Percentiles rank a stretch among this genome's conserved stretches.
Conservation (phyloP, 2,113 vertebrate genomes). For the Hippocampus mohnikei region DNA sequence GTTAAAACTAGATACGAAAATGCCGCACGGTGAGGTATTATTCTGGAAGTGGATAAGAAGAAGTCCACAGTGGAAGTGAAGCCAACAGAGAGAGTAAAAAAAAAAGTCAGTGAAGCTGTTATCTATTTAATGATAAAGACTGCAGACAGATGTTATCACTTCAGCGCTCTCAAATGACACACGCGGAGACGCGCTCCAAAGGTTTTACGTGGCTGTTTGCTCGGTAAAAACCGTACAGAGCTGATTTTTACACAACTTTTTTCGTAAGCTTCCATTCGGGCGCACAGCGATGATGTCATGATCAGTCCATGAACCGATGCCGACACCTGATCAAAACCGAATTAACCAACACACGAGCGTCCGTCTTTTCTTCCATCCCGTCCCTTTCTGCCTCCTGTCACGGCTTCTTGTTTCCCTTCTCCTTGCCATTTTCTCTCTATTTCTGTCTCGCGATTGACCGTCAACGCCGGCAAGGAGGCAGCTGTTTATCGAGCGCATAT, state of each 20-base stretch:
- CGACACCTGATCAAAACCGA: too few relatives aligned
- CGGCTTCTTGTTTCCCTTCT: not conserved
- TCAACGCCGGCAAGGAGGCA: not conserved
- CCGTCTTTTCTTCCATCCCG: too few relatives aligned
- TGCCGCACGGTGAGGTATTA: not conserved
- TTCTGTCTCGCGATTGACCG: not conserved
- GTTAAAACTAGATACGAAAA: not conserved
- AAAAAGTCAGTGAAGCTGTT: slow-evolving; percentile 45
- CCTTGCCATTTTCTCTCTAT: not conserved
- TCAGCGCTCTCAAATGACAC: slow-evolving; percentile 38
- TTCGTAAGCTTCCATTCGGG: too few relatives aligned
- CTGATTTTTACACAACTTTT: not conserved
- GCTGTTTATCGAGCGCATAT: not conserved
- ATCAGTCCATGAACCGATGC: too few relatives aligned
- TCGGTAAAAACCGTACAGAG: not conserved
- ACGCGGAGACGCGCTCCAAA: not conserved
- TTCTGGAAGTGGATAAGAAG: not conserved
- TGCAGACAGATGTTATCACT: slow-evolving; percentile 55
- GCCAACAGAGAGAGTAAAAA: not conserved
- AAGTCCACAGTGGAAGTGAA: not conserved
- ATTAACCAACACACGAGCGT: too few relatives aligned
- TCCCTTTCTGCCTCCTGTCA: too few relatives aligned
- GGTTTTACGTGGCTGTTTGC: not conserved
- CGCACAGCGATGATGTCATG: too few relatives aligned
- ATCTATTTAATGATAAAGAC: slow-evolving; percentile 63